These are phyloP conservation scores for Erythrolamprus reginae DNA, from an alignment of 2,113 vertebrate species.

Conservation along the genomic window DNA sequence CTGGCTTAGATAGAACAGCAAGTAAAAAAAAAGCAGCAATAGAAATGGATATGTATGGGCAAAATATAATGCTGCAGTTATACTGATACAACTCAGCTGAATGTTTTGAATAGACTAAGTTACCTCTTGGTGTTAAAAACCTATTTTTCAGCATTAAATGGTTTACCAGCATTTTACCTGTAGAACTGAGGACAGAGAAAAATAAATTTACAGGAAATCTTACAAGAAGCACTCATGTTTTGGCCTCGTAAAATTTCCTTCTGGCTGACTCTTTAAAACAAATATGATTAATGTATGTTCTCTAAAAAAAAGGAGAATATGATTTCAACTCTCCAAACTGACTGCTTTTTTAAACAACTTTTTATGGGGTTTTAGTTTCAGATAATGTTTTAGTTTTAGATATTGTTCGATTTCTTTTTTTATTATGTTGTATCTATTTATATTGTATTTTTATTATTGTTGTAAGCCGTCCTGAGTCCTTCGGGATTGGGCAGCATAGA, in stretches of 20 bases:
- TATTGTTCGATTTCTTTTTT: too few species aligned
- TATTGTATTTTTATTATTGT: too few species aligned
- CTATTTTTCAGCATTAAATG: background rate
- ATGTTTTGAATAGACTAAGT: background rate
- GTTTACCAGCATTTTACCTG: background rate
- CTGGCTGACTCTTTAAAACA: background rate
- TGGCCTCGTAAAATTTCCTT: background rate
- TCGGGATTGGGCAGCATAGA: too few species aligned
- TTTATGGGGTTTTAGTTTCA: too few species aligned
- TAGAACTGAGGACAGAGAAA: background rate
- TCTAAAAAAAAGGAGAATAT: background rate
- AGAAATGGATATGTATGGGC: background rate
- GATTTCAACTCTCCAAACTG: background rate
- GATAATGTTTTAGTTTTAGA: too few species aligned
- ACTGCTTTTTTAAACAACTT: too few species aligned
- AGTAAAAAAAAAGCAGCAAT: background rate
- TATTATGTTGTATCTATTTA: too few species aligned
- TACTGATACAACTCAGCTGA: background rate
- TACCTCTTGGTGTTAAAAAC: background rate
- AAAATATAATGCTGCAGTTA: background rate
- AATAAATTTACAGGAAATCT: background rate
- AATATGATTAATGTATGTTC: background rate
- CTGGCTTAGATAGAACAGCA: too few species aligned
- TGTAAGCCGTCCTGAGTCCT: too few species aligned
- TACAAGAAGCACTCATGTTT: background rate